Evolutionary conservation across 1,140 invertebrate species (phyloP).

Genomic region (Elysia chlorotica): DNA sequence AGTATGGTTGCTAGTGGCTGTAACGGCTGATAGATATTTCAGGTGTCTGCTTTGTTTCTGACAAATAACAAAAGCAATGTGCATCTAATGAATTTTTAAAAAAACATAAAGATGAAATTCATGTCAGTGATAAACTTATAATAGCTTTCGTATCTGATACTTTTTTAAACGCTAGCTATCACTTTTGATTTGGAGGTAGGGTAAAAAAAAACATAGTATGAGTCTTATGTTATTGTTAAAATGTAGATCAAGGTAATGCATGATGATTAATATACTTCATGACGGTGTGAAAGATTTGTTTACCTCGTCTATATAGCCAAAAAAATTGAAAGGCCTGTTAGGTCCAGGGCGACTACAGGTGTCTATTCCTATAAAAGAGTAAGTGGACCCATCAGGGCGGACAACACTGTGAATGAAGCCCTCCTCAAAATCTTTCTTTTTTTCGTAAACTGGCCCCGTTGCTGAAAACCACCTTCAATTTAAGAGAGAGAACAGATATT

Average conservation of each 20-base stretch:
- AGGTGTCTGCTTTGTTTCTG: conserved; percentile 67
- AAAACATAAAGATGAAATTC: neutral
- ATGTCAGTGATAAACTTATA: too few species aligned
- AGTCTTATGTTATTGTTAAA: neutral
- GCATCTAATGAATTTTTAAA: neutral
- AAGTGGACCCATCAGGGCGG: conserved; percentile 62
- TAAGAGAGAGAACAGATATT: neutral
- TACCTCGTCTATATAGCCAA: conserved; percentile 74
- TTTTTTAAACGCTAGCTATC: too few species aligned
- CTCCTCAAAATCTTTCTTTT: conserved; percentile 57
- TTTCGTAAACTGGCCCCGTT: conserved; percentile 73
- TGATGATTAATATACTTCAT: neutral
- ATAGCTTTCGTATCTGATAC: too few species aligned
- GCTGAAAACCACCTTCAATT: conserved; percentile 74
- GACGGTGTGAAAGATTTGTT: neutral
- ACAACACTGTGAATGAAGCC: conserved; percentile 76
- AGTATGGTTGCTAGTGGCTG: conserved; percentile 66
- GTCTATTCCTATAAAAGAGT: conserved; percentile 84
- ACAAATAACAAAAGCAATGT: neutral
- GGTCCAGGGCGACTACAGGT: conserved; percentile 84
- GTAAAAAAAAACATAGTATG: neutral
- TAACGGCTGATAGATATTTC: conserved; percentile 64
- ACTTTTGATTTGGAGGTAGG: too few species aligned
- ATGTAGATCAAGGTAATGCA: neutral
- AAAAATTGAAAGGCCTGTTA: conserved; percentile 89